Percentiles rank a stretch among this genome's conserved stretches.
Conservation (phyloP, 2,113 vertebrate species). For the Lasiurus borealis region DNA sequence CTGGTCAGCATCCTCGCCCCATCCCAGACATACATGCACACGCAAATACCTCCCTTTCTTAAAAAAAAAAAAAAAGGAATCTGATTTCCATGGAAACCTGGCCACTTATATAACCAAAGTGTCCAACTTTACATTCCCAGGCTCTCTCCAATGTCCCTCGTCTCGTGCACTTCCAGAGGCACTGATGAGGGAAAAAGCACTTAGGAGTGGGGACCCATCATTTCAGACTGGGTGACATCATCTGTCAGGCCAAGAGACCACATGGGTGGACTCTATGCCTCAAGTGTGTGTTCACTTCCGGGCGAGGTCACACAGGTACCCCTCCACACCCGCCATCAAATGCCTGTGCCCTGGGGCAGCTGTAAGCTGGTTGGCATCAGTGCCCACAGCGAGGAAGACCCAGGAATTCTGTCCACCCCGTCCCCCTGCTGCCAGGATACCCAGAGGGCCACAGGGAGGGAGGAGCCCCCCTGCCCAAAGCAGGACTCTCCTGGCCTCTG, state of each 20-base stretch:
- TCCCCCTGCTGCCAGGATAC: not conserved
- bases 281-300: not conserved
- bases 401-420: not conserved
- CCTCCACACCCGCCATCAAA: not conserved
- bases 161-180: not conserved
- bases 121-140: not conserved
- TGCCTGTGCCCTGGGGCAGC: not conserved
- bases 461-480: not conserved
- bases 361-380: not conserved
- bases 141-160: not conserved
- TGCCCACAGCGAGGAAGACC: not conserved
- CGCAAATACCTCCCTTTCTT: not conserved
- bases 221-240: not conserved
- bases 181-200: not conserved
- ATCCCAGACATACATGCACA: too few relatives aligned
- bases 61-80: not conserved
- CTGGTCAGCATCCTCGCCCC: not conserved
- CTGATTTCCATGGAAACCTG: conserved; percentile 13
- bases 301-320: not conserved
- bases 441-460: not conserved
- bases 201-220: not conserved
- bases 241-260: not conserved
- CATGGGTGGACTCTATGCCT: not conserved
- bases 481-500: not conserved
- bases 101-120: not conserved